Evolutionary conservation across 2,113 vertebrate species (phyloP).

Genomic region (Pollimyrus isidori): DNA sequence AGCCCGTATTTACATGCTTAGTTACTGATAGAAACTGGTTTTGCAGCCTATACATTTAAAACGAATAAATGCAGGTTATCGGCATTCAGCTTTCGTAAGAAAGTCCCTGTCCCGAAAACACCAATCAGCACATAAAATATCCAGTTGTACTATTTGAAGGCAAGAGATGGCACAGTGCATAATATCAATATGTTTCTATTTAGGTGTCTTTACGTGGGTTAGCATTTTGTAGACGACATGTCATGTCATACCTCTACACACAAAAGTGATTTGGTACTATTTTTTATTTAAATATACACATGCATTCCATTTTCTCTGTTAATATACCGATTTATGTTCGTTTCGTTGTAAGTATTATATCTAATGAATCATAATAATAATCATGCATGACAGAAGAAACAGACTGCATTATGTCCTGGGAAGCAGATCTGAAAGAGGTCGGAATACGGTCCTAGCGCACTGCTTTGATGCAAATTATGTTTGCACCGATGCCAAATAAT

Average conservation of each 20-base stretch:
- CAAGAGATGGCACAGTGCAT: neutral
- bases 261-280: neutral
- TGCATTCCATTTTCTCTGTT: neutral
- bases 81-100: neutral
- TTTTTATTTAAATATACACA: neutral
- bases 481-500: neutral
- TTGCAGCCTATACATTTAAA: neutral
- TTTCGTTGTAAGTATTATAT: neutral
- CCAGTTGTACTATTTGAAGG: neutral
- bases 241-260: neutral
- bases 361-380: neutral
- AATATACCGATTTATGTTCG: neutral
- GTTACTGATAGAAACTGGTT: neutral
- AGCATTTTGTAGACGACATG: neutral
- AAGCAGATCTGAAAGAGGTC: neutral
- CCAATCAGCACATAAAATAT: neutral
- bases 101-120: neutral
- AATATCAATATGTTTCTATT: neutral
- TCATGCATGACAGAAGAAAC: neutral
- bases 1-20: neutral
- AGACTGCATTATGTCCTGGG: neutral
- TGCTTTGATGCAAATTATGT: neutral
- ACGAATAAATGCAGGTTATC: neutral
- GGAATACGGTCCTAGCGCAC: neutral
- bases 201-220: neutral